A percentile compares a stretch with the other conserved stretches of the same genome.
phyloP scores from a whole-genome alignment of 2,888 invertebrate genomes.

The Cerceris rybyensis region DNA sequence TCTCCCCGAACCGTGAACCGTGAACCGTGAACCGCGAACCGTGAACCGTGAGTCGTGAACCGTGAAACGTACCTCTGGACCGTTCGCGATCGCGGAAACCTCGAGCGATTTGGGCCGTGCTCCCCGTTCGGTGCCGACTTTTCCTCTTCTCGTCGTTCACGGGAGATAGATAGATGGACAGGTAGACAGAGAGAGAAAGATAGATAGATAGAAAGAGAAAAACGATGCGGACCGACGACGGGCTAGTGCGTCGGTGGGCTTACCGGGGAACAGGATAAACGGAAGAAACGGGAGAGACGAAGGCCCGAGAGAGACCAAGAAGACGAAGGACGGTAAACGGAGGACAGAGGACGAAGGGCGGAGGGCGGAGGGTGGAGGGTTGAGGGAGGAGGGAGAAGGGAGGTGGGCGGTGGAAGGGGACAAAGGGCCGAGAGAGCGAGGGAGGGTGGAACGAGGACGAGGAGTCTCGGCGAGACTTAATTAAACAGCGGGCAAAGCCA shows the following conservation, averaged over 20 bases:
- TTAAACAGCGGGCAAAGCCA: conserved; percentile 81
- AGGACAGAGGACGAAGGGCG: conserved; percentile 40
- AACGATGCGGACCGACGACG: too few relatives aligned
- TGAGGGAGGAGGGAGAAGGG: conserved; percentile 37
- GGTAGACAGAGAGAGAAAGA: too few relatives aligned
- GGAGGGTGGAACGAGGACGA: conserved; percentile 70
- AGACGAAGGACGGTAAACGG: conserved; percentile 9
- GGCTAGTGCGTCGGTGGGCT: conserved; percentile 54
- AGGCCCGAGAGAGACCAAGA: conserved; percentile 30
- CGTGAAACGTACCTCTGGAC: too few relatives aligned
- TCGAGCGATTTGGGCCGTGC: too few relatives aligned
- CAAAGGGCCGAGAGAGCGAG: conserved; percentile 33
- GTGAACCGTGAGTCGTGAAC: too few relatives aligned
- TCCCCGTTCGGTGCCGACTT: too few relatives aligned
- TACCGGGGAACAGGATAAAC: conserved; percentile 41
- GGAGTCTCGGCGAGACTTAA: conserved; percentile 81
- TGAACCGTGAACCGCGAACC: too few relatives aligned
- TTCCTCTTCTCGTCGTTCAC: too few relatives aligned
- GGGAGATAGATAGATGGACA: too few relatives aligned
- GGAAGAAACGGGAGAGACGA: conserved; percentile 26
- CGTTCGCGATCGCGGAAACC: too few relatives aligned
- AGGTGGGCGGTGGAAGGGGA: conserved; percentile 43
- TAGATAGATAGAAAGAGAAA: too few relatives aligned
- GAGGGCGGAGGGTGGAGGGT: conserved; percentile 53
- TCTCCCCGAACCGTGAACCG: too few relatives aligned